A percentile compares a stretch with the other conserved stretches of the same genome.
Evolutionary conservation across 2,888 invertebrate genomes (phyloP).

Genomic region (Drosophila borborema): DNA sequence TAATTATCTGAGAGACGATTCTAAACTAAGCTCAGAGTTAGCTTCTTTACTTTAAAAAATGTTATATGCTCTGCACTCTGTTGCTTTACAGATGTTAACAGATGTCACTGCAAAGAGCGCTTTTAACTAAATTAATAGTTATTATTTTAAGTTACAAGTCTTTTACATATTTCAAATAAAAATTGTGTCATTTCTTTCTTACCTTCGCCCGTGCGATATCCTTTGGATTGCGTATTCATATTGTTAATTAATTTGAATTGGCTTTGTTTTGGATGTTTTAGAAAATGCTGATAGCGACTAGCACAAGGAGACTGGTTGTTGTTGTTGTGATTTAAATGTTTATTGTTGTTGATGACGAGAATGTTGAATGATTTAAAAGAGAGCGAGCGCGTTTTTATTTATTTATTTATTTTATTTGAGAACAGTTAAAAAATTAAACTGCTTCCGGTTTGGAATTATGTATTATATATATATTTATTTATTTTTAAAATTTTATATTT

Average conservation of each 20-base stretch:
- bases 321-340: constrained; percentile 18
- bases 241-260: constrained; percentile 50
- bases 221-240: constrained; percentile 85
- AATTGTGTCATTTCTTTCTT: constrained; percentile 44
- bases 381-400: constrained; percentile 27
- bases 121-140: no score
- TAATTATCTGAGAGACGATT: neutral
- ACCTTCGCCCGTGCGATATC: constrained; percentile 85
- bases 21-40: no score
- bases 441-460: constrained; percentile 13
- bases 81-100: no score
- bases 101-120: no score
- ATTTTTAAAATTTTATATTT: constrained; percentile 14
- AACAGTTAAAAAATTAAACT: constrained; percentile 51
- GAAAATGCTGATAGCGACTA: constrained; percentile 78
- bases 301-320: constrained; percentile 70
- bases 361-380: constrained; percentile 57
- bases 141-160: neutral
- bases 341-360: constrained; percentile 61
- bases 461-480: constrained; percentile 19
- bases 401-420: neutral
- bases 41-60: no score
- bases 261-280: constrained; percentile 33
- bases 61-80: no score
- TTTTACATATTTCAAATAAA: neutral